Evolutionary conservation across 2,113 vertebrate genomes (phyloP), one percentile per base, ranked within the genome.

Genomic region (Coracopsis vasa): DNA sequence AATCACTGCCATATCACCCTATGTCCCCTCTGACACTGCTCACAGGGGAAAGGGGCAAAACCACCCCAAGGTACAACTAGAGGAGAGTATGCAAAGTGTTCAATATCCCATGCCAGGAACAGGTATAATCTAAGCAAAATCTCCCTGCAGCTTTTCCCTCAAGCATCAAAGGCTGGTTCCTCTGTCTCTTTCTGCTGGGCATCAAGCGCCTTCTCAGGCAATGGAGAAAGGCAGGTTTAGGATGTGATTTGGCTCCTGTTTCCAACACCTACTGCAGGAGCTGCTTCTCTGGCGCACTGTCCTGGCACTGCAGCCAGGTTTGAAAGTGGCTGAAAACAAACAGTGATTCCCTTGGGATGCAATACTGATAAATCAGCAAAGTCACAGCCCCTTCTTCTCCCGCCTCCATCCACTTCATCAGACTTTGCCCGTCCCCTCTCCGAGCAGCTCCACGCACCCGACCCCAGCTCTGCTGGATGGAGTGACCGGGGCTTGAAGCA

Each of bases 251-350:
- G 27, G 56, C 56, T 85, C 84, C 67, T 66, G 5, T 87, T 92
- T 85, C 33, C 60, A 90, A 82, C 70, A 53, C 5, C 78, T 53
- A 37, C 74, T 0, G 0, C 35, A 72, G 84, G 42, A 93, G 72
- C 80, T 86, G 91, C 44, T 83, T 35, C 81, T 74, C 91, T 88
- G 92, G 65, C 0, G 0, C 54, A 50, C 88, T 79, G 77, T 88
- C 88, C 94, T 92, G 92, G 77, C 86, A 60, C 60, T 84, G 92
- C 88, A 88, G 83, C 27, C 50, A 25, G 50, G 20, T 80, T 51
- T 33, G 13, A 16, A 86, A 86, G 54, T 15, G 56, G 42, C 45
- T 89, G 24, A 5, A 74, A 94, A 69, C 74, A 81, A 54, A 28
- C 2, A 21, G 10, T 4, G 24, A 75, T 91, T 92, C 78, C 74